Conservation (phyloP, 2,888 invertebrate genomes). For the Lochmaea crataegi region DNA sequence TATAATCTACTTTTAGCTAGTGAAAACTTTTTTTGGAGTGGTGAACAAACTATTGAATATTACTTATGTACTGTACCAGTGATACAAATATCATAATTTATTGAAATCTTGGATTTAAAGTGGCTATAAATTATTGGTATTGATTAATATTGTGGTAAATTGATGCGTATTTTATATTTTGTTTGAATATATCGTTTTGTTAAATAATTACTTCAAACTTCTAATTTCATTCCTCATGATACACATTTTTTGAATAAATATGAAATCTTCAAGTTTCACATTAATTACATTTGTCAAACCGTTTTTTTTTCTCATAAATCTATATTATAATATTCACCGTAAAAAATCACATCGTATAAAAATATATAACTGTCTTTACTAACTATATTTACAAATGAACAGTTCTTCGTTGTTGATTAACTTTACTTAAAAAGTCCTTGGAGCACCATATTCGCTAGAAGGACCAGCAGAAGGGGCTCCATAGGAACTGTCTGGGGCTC, state of each 20-base stretch:
- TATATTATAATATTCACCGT: slow-evolving; percentile 26
- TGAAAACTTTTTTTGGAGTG: too few relatives aligned
- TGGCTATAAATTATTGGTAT: too few relatives aligned
- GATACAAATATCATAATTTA: too few relatives aligned
- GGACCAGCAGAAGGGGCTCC: slow-evolving; percentile 65
- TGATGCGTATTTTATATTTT: too few relatives aligned
- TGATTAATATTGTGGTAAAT: too few relatives aligned
- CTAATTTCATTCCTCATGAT: too few relatives aligned
- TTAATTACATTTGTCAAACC: slow-evolving; percentile 44
- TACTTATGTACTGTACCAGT: too few relatives aligned
- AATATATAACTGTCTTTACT: slow-evolving; percentile 44
- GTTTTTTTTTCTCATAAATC: slow-evolving; percentile 32
- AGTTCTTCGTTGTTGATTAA: slow-evolving; percentile 14
- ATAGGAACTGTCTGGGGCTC: slow-evolving; percentile 66
- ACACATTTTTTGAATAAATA: background rate
- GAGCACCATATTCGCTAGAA: slow-evolving; percentile 73
- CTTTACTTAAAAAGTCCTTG: slow-evolving; percentile 53
- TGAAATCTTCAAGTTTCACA: background rate
- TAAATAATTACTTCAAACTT: too few relatives aligned
- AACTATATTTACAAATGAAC: slow-evolving; percentile 46
- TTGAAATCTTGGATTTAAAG: too few relatives aligned
- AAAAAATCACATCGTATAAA: slow-evolving; percentile 41
- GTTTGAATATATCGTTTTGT: too few relatives aligned
- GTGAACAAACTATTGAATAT: too few relatives aligned
- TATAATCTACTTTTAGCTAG: too few relatives aligned